A percentile compares a stretch with the other conserved stretches of the same genome.
Evolutionary conservation across 2,113 vertebrate species (phyloP).

Genomic region (Otocyon megalotis): DNA sequence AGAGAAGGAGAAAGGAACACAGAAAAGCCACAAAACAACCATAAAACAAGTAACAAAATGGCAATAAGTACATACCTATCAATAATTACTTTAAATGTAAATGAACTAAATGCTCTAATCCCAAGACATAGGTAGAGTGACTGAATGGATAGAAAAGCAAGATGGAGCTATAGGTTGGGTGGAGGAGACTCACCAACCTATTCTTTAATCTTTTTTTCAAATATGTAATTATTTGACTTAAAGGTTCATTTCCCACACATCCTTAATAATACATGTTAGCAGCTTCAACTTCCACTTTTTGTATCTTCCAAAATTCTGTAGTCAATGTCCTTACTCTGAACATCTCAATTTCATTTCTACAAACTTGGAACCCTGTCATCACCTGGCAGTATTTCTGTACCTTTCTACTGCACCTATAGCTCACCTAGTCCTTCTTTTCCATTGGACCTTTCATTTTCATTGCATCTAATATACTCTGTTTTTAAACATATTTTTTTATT

Average conservation of each 20-base stretch:
- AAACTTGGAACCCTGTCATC: neutral
- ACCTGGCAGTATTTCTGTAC: neutral
- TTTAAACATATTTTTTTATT: too few relatives aligned
- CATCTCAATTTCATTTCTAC: neutral
- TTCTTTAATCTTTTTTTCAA: slow-evolving; percentile 12
- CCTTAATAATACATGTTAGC: neutral
- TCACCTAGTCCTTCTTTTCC: neutral
- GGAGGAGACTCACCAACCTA: neutral
- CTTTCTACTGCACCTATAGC: neutral
- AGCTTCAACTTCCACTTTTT: neutral
- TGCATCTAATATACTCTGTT: neutral
- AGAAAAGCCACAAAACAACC: neutral
- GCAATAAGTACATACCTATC: neutral
- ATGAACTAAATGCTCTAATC: neutral
- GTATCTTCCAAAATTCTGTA: neutral
- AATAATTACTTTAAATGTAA: neutral
- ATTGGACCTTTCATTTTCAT: neutral
- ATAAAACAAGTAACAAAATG: neutral
- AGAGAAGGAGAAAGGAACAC: neutral
- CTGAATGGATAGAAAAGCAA: neutral
- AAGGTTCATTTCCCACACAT: neutral
- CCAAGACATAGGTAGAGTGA: neutral
- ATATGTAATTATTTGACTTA: neutral
- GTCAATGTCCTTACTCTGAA: neutral
- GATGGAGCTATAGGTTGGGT: neutral